Evolutionary conservation across 2,797 vertebrate genomes (phyloP), one percentile per base, ranked within the genome.

Genomic region (Champsocephalus esox): DNA sequence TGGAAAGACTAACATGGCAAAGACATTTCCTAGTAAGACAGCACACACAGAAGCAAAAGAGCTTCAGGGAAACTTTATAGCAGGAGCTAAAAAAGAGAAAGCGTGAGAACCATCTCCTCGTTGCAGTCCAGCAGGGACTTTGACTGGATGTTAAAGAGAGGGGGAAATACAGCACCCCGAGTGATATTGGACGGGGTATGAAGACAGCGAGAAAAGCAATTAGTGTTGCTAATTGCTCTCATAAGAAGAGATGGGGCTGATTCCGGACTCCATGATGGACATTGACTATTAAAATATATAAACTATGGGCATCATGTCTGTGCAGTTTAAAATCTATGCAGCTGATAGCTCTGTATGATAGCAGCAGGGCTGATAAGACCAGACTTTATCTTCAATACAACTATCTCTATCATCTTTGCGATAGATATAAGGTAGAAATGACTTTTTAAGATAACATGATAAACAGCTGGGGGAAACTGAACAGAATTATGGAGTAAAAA

Each of bases 161-260:
- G 66, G 34, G 49, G 52, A 85, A 81, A 73, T 46, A 77, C 51
- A 64, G 51, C 74, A 51, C 57, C 19, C 56, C 0, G 21, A 66
- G 59, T 3, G 57, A 77, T 32, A 60, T 49, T 73, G 77, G 67
- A 82, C 16, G 61, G 77, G 56, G 68, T 75, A 84, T 78, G 68
- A 85, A 79, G 78, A 75, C 63, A 75, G 79, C 54, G 84, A 69
- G 79, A 79, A 88, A 92, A 86, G 86, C 85, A 92, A 92, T 93
- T 91, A 93, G 73, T 59, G 70, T 74, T 6, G 50, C 73, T 92
- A 93, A 94, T 91, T 92, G 82, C 86, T 79, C 84, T 93, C 84
- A 92, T 92, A 89, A 91, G 83, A 79, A 58, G 70, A 80, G 71
- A 89, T 85, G 65, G 73, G 74, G 66, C 51, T 24, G 80, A 87